Conservation (phyloP, 2,113 vertebrate genomes). For the Pangasianodon hypophthalmus region DNA sequence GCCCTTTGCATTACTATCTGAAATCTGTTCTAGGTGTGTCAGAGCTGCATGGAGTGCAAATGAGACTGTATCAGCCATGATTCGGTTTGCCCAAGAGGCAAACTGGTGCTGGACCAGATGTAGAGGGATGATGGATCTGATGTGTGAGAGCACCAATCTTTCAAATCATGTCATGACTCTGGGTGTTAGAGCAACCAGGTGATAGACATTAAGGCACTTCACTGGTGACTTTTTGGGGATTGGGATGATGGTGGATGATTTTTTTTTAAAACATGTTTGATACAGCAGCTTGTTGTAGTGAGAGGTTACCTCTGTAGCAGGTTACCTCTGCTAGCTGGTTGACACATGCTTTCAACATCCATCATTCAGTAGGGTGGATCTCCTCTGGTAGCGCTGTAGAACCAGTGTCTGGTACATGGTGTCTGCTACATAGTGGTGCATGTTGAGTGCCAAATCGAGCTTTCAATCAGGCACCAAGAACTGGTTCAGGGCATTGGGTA, state of each 20-base stretch:
- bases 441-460: not conserved
- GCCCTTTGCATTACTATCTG: too few relatives aligned
- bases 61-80: not conserved
- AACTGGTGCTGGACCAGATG: not conserved
- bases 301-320: not conserved
- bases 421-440: not conserved
- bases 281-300: not conserved
- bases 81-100: not conserved
- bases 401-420: conserved; percentile 3
- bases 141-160: not conserved
- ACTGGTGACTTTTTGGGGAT: not conserved
- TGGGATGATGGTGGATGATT: not conserved
- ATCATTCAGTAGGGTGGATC: not conserved
- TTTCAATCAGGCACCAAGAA: not conserved
- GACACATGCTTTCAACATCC: not conserved
- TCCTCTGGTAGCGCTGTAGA: conserved; percentile 6
- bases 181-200: not conserved
- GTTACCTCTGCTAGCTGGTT: not conserved
- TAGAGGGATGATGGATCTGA: not conserved
- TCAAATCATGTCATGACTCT: not conserved
- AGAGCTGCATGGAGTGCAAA: not conserved
- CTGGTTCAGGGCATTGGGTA: not conserved
- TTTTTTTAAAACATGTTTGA: not conserved
- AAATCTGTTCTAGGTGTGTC: not conserved
- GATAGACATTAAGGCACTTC: not conserved